Conservation (phyloP, 2,113 vertebrate species). For the Brachyhypopomus occidentalis region DNA sequence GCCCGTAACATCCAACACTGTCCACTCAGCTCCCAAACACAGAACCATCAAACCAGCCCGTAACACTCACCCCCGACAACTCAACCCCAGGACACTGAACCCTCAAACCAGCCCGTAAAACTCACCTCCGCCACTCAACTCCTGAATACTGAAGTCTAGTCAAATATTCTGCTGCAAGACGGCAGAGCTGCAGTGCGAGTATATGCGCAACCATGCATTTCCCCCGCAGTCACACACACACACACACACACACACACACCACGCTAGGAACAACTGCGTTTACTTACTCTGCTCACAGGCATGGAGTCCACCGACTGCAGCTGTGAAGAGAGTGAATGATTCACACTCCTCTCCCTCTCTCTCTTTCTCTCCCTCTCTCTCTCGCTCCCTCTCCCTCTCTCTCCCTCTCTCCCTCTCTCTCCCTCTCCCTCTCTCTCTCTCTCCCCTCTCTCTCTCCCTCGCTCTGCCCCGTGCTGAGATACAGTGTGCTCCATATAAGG, state of each 20-base stretch:
- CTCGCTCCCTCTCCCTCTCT: too few relatives aligned
- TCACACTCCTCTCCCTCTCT: conserved; percentile 59
- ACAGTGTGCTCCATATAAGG: conserved; percentile 83
- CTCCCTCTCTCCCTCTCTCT: conserved; percentile 36
- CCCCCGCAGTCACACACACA: conserved; percentile 20
- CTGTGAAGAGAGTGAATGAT: conserved; percentile 75
- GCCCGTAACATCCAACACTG: too few relatives aligned
- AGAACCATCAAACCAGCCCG: too few relatives aligned
- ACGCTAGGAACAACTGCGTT: conserved; percentile 46
- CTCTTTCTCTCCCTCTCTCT: too few relatives aligned
- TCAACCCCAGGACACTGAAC: too few relatives aligned
- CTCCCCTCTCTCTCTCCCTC: conserved; percentile 64
- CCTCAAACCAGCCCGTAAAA: too few relatives aligned
- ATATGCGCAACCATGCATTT: conserved; percentile 26
- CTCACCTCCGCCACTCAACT: too few relatives aligned
- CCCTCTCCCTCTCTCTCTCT: conserved; percentile 21
- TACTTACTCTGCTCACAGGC: conserved; percentile 77
- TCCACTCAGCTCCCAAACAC: too few relatives aligned
- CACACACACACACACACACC: neutral
- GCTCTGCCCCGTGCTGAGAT: conserved; percentile 73
- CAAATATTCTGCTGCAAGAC: neutral
- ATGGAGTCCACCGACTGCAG: conserved; percentile 79
- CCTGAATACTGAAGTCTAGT: too few relatives aligned
- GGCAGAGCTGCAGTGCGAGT: neutral
- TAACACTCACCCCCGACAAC: too few relatives aligned